A percentile compares a stretch with the other conserved stretches of the same genome.
These are phyloP conservation scores for Tromatobia lineatoria DNA, from an alignment of 2,888 invertebrate species.

Conservation along the genomic window DNA sequence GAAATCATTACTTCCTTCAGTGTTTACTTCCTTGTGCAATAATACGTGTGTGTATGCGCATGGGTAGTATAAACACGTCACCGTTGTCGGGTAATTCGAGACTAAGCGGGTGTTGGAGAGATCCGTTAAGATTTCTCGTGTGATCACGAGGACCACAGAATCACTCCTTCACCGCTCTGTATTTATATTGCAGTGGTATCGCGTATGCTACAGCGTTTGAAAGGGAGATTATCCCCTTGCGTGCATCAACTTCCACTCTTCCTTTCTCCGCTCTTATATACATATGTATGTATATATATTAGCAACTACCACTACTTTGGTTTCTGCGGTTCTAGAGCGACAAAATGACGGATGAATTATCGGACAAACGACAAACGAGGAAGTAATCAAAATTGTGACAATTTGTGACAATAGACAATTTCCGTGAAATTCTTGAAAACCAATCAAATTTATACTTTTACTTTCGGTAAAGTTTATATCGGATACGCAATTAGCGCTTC, in stretches of 20 bases:
- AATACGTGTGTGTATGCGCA: conserved; percentile 9
- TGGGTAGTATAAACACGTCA: conserved; percentile 10
- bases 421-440: not conserved
- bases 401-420: not conserved
- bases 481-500: no score
- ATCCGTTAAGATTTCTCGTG: conserved; percentile 36
- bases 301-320: not conserved
- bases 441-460: not conserved
- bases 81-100: conserved; percentile 30
- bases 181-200: not conserved
- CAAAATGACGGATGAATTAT: not conserved
- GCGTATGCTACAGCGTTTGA: conserved; percentile 14
- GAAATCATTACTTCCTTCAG: conserved; percentile 26
- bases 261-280: conserved; percentile 19
- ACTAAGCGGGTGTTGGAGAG: conserved; percentile 34
- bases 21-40: conserved; percentile 20
- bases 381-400: not conserved
- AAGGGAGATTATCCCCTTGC: conserved; percentile 35
- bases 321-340: conserved; percentile 11
- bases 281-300: not conserved
- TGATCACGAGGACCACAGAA: conserved; percentile 22
- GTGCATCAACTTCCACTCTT: conserved; percentile 26
- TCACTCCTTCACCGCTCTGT: conserved; percentile 26
- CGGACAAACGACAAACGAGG: conserved; percentile 16
- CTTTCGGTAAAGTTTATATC: no score